Conservation (phyloP, 37 sponge, comb jelly and placozoan genomes). For the Diacarnus erythraeanus region DNA sequence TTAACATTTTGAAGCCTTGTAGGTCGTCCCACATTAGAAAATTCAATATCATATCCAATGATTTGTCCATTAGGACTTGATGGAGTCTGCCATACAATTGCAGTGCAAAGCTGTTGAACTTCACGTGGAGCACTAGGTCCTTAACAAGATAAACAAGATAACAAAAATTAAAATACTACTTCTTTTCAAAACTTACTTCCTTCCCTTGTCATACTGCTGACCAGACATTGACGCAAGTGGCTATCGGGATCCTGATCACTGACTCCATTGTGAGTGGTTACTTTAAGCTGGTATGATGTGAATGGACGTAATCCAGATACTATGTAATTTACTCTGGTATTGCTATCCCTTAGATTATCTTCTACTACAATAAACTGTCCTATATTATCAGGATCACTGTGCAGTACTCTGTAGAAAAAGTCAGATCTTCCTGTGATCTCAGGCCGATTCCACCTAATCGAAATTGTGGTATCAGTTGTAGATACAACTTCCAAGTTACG, state of each 20-base stretch:
- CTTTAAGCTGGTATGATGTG: neutral
- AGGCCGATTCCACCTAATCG: neutral
- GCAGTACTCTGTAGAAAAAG: conserved; percentile 20
- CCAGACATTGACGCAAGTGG: neutral
- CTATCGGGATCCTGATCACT: conserved; percentile 10
- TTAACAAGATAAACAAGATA: too few relatives aligned
- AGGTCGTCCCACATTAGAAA: neutral
- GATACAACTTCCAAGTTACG: neutral
- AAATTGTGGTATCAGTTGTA: neutral
- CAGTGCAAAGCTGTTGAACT: conserved; percentile 3
- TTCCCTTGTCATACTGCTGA: neutral
- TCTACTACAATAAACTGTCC: neutral
- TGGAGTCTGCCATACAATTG: conserved; percentile 44
- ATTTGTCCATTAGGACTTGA: conserved; percentile 67
- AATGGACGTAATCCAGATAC: neutral
- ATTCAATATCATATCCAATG: conserved; percentile 2
- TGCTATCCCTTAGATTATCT: neutral
- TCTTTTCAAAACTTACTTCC: neutral
- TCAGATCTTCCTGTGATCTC: neutral
- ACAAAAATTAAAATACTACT: too few relatives aligned
- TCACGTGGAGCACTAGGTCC: too few relatives aligned
- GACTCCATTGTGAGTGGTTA: conserved; percentile 22
- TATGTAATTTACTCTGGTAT: neutral
- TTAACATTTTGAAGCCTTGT: neutral
- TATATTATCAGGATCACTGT: conserved; percentile 1